Evolutionary conservation across 1,140 invertebrate genomes (phyloP), one percentile per base, ranked within the genome.

Genomic region (Drosophila equinoxialis): DNA sequence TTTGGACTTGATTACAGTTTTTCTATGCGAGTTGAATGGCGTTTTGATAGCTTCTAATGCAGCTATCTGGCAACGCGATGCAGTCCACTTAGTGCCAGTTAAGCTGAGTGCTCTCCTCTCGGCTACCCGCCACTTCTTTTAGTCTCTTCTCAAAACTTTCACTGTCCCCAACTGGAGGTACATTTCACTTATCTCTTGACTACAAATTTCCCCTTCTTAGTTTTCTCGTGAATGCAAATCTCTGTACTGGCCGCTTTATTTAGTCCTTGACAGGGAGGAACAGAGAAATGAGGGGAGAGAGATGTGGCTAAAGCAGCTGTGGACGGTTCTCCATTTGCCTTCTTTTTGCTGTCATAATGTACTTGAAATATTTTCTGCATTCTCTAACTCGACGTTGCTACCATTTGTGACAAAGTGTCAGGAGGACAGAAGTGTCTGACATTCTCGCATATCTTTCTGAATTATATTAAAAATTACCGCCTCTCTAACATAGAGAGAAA

Each of bases 41-140:
- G 77, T 84, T 87, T 83, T 83, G 83, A 87, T 87, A 67, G 79
- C 67, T 72, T 80, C 77, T 87, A 87, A 87, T 87, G 84, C 80
- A 80, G 80, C 83, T 87, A 87, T 87, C 83, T 89, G 62, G 80
- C 73, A 64, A 54, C 77, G 77, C 80, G 83, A 87, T 87, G 83
- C 84, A 87, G 84, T 83, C 84, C 84, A 87, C 83, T 87, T 87
- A 87, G 80, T 79, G 71, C 54, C 75, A 85, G 69, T 81, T 81
- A 74, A 69, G 65, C 61, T 62, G 68, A 77, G 73, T 71, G 71
- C 45, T 51, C n/a, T 13, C 45, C 14, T n/a, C 7, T 8, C 45
- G 17, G 2, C 17, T 59, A 64, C 33, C 48, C 60, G 3, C 30
- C 7, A 6, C 48, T 20, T 1, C 39, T 45, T 6, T 37, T 11